Evolutionary conservation across 2,113 vertebrate genomes (phyloP).

Genomic region (Sturnira hondurensis): DNA sequence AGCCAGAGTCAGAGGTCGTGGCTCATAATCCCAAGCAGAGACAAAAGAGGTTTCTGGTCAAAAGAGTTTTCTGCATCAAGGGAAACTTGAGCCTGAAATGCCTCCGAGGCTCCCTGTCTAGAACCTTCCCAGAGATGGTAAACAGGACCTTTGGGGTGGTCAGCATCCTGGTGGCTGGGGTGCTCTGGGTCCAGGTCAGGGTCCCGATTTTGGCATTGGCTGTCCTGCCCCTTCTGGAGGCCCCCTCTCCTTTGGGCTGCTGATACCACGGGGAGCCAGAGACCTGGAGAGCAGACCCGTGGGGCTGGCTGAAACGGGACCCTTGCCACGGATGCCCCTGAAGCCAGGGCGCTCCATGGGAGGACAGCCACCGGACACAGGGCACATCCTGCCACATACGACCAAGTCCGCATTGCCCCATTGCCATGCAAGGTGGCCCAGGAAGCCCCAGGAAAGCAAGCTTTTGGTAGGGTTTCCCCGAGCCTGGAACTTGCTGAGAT

Average conservation of each 20-base stretch:
- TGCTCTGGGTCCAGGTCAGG: constrained; percentile 76
- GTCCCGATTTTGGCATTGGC: not conserved
- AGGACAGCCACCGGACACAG: not conserved
- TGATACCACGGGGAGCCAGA: not conserved
- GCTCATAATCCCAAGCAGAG: constrained; percentile 78
- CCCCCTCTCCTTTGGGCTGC: not conserved
- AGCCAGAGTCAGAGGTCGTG: constrained; percentile 62
- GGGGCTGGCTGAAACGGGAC: not conserved
- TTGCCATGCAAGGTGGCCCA: constrained; percentile 6
- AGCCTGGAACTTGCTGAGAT: constrained; percentile 80
- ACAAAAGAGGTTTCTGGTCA: constrained; percentile 63
- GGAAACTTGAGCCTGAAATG: constrained; percentile 69
- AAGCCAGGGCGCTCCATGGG: not conserved
- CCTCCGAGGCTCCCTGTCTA: constrained; percentile 66
- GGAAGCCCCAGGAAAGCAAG: constrained; percentile 58
- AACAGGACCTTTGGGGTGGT: constrained; percentile 73
- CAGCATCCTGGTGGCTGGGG: constrained; percentile 51
- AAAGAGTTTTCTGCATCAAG: constrained; percentile 64
- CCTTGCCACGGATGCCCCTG: not conserved
- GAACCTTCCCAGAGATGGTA: constrained; percentile 68
- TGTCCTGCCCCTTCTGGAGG: not conserved
- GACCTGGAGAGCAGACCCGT: rapidly evolving
- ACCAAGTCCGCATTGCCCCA: not conserved
- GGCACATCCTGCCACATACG: not conserved
- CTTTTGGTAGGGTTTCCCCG: constrained; percentile 78